Conservation (phyloP, 2,797 vertebrate genomes). For the Otolemur crassicaudatus region DNA sequence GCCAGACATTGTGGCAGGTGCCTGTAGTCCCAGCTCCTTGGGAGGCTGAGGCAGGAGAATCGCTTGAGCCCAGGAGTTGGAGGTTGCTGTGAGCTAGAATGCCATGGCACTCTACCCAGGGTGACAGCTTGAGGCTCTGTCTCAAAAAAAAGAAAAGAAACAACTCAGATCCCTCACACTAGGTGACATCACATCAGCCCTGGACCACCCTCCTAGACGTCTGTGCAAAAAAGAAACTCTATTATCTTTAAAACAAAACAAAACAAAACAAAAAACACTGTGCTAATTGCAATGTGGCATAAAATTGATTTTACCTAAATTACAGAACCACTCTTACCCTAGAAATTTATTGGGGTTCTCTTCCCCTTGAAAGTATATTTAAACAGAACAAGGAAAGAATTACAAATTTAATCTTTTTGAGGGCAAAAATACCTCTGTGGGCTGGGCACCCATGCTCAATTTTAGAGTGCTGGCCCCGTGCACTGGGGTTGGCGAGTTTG, state of each 20-base stretch:
- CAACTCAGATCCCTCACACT: too few species aligned
- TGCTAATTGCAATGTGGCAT: not conserved
- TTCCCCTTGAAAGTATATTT: slow-evolving; percentile 63
- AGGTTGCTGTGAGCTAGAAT: too few species aligned
- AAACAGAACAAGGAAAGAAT: slow-evolving; percentile 76
- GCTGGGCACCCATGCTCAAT: not conserved
- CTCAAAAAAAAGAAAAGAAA: too few species aligned
- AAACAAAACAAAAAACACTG: not conserved
- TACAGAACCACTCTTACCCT: slow-evolving; percentile 62
- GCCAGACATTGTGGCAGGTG: too few species aligned
- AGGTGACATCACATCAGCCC: too few species aligned
- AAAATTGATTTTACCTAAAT: slow-evolving; percentile 61
- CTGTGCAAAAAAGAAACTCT: not conserved
- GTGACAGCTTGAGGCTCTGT: too few species aligned
- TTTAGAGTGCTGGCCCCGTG: too few species aligned
- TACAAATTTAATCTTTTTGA: slow-evolving; percentile 79
- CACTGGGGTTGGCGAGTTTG: too few species aligned
- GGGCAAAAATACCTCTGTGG: slow-evolving; percentile 55
- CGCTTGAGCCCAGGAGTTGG: too few species aligned
- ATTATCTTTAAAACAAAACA: not conserved
- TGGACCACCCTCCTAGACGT: not conserved
- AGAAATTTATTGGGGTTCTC: slow-evolving; percentile 60
- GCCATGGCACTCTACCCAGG: too few species aligned
- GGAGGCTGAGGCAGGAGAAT: too few species aligned
- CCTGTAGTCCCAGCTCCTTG: too few species aligned